Base-by-base conservation (phyloP, 1,140 invertebrate species). In the Zaprionus ornatus region DNA sequence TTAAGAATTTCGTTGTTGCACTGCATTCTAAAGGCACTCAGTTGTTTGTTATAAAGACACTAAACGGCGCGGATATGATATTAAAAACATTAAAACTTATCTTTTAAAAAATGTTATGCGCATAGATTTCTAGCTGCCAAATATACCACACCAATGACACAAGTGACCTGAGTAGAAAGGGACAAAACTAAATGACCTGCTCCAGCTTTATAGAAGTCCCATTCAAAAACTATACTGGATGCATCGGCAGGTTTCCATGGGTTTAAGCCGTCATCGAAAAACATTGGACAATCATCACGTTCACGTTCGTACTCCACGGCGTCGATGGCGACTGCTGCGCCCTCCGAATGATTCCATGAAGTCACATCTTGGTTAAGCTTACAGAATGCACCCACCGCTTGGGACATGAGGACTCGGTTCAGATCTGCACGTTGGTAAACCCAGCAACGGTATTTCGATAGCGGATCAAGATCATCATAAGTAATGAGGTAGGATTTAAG, bases 381-480 rank as follows among this genome's bases (percentile, higher is more conserved):
- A 93, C 98, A 99, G 80, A 96, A 98, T 1, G 98, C 96, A 23
- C 98, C 98, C 32, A 98, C 95, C 13, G 98, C 96, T 66, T 98
- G 96, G 3, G 97, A 98, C 96, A 98, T 97, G 2, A 97, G 93
- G 19, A 98, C 94, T 71, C 92, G 88, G 87, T 99, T 99, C 74
- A 99, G 95, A 94, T 99, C 98, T 25, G 97, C 96, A 84, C 98
- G 94, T 92, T 99, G 98, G 93, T 99, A 99, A 0, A 99, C 98
- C 98, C 98, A 99, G 92, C 98, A 99, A 80, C 98, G 95, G 93
- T 99, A 99, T 93, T 96, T 98, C 15, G 98, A 99, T 79, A 98
- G 97, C 0, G 98, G 97, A 94, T 99, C 98, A 74, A 99, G 94
- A 91, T 98, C 97, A 92, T 99, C 98, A 92, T 97, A 99, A 0